phyloP scores from a whole-genome alignment of 2,888 invertebrate genomes.

The Boloria euphrosyne region DNA sequence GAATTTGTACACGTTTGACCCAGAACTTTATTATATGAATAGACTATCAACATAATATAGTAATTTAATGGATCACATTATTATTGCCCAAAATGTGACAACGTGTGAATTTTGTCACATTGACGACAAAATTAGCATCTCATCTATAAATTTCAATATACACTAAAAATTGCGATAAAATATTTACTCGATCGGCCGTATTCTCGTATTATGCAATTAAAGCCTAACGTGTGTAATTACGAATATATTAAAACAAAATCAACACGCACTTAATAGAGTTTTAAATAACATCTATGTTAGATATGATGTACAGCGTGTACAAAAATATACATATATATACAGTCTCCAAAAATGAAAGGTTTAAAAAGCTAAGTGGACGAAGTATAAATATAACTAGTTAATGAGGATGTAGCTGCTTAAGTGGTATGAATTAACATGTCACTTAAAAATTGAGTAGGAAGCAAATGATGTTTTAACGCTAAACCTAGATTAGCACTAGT shows the following conservation, averaged over 20 bases:
- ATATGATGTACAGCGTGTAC: too few relatives aligned
- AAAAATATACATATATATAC: neutral
- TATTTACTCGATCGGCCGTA: constrained; percentile 15
- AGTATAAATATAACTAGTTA: constrained; percentile 68
- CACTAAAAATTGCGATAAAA: constrained; percentile 26
- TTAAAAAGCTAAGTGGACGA: constrained; percentile 50
- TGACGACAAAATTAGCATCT: constrained; percentile 26
- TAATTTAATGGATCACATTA: neutral
- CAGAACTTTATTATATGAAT: too few relatives aligned
- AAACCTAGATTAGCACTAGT: constrained; percentile 69
- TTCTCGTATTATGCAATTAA: neutral
- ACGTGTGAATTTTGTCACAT: constrained; percentile 25
- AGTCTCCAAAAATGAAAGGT: neutral
- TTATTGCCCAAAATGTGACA: constrained; percentile 22
- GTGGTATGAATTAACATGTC: constrained; percentile 72
- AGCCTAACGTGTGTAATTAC: neutral
- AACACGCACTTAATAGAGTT: neutral
- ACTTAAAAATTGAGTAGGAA: constrained; percentile 75
- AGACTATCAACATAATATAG: neutral
- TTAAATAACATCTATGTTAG: neutral
- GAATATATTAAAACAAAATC: constrained; percentile 20
- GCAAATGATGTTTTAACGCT: constrained; percentile 68
- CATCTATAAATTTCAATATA: constrained; percentile 14
- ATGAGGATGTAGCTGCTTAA: constrained; percentile 80
- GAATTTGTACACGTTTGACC: too few relatives aligned